A percentile compares a stretch with the other conserved stretches of the same genome.
These are phyloP conservation scores for Bolborhynchus lineola DNA, from an alignment of 2,113 vertebrate genomes.

Conservation along the genomic window DNA sequence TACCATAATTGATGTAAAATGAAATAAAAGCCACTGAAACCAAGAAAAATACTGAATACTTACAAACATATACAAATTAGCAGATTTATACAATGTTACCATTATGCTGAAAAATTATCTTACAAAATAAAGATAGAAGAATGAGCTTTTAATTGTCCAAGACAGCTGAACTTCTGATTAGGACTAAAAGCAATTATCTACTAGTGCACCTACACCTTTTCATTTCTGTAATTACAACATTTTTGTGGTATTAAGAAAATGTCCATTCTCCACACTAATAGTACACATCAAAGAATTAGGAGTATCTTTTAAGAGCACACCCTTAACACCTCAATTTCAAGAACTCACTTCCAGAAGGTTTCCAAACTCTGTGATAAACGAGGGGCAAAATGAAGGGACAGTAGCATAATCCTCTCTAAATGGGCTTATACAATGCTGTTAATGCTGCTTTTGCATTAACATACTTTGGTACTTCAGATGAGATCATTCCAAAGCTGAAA, in stretches of 20 bases:
- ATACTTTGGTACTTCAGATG: background rate
- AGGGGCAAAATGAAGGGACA: background rate
- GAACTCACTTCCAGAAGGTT: background rate
- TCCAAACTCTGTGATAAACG: background rate
- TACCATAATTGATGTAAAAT: background rate
- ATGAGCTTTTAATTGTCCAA: background rate
- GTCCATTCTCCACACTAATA: background rate
- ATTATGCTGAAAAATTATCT: background rate
- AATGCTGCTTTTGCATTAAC: slow-evolving; percentile 33
- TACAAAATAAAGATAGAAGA: background rate
- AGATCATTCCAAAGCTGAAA: slow-evolving; percentile 2
- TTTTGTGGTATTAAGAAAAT: background rate
- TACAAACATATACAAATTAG: background rate
- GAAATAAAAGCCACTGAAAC: background rate
- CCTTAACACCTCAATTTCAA: background rate
- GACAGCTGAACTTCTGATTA: background rate
- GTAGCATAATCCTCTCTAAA: slow-evolving; percentile 30
- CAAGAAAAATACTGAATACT: background rate
- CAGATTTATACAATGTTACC: background rate
- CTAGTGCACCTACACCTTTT: background rate
- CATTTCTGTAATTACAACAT: background rate
- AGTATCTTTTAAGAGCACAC: background rate
- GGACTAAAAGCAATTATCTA: background rate
- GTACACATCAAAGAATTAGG: background rate
- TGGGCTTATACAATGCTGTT: background rate